phyloP scores from a whole-genome alignment of 1,140 invertebrate genomes.

The Venturia canescens region DNA sequence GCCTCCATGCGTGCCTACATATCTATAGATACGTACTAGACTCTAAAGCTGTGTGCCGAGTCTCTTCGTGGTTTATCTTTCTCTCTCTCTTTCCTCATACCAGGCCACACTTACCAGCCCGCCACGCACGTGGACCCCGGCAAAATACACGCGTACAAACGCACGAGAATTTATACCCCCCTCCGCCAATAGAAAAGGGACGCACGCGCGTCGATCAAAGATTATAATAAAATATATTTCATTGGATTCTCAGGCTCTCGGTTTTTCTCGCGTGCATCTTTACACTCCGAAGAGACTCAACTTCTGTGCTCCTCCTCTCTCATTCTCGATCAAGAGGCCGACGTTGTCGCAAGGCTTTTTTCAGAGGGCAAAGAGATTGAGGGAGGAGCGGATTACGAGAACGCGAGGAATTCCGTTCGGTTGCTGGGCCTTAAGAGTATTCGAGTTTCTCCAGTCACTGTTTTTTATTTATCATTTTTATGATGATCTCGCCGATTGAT shows the following conservation, averaged over 20 bases:
- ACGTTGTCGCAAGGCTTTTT: too few relatives aligned
- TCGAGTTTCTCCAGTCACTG: too few relatives aligned
- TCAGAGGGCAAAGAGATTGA: too few relatives aligned
- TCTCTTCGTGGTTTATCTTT: conserved; percentile 46
- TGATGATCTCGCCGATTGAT: too few relatives aligned
- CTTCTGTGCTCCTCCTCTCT: background rate
- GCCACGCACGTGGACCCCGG: conserved; percentile 49
- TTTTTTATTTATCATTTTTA: too few relatives aligned
- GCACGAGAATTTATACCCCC: background rate
- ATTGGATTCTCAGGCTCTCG: background rate
- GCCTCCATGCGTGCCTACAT: background rate
- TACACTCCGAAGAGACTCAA: too few relatives aligned
- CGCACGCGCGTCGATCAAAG: conserved; percentile 27
- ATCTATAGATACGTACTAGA: conserved; percentile 1
- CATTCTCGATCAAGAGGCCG: background rate
- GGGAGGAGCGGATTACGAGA: too few relatives aligned
- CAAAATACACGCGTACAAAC: conserved; percentile 7
- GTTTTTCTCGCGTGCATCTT: too few relatives aligned
- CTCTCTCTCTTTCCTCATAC: conserved; percentile 21
- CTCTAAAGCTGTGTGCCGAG: conserved; percentile 38
- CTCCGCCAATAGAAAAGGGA: background rate
- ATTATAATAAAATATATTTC: background rate
- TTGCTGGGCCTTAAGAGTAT: too few relatives aligned
- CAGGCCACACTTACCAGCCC: background rate
- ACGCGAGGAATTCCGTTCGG: too few relatives aligned